Percentiles rank a stretch among this genome's conserved stretches.
phyloP scores from a whole-genome alignment of 2,113 vertebrate genomes.

The Accipiter virgatus region DNA sequence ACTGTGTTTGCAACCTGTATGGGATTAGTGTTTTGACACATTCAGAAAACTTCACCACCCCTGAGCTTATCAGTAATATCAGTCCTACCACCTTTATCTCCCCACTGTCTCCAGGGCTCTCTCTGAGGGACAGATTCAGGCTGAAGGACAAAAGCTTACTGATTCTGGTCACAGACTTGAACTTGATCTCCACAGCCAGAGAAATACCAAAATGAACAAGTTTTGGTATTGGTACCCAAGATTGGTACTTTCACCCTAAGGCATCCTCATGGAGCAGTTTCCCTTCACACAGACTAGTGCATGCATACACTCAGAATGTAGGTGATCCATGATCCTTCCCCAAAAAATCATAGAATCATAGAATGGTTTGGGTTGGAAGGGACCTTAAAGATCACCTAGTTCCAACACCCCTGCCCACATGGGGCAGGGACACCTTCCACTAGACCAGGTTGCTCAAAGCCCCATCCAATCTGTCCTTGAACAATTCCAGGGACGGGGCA shows the following conservation, averaged over 20 bases:
- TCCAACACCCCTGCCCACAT: too few relatives aligned
- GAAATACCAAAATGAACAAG: background rate
- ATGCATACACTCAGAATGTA: background rate
- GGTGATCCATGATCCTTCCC: background rate
- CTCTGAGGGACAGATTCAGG: background rate
- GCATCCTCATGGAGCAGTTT: background rate
- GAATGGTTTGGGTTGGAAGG: too few relatives aligned
- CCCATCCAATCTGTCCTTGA: too few relatives aligned
- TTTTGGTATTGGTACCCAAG: background rate
- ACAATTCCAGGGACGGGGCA: too few relatives aligned
- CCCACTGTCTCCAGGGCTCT: background rate
- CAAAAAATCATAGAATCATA: background rate
- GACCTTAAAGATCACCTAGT: too few relatives aligned
- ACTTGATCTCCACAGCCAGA: background rate
- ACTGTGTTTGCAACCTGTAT: rapidly evolving
- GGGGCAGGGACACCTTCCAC: too few relatives aligned
- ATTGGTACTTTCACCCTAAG: background rate
- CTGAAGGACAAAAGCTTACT: background rate
- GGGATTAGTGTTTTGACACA: background rate
- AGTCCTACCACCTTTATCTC: background rate
- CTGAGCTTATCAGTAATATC: background rate
- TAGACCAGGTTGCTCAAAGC: too few relatives aligned
- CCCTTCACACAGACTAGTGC: background rate
- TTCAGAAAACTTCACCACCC: background rate
- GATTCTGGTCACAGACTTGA: background rate